Evolutionary conservation across 30 jellyfish, hydroid and myxozoan genomes (phyloP), one percentile per base, ranked within the genome.

Genomic region (Turritopsis rubra): DNA sequence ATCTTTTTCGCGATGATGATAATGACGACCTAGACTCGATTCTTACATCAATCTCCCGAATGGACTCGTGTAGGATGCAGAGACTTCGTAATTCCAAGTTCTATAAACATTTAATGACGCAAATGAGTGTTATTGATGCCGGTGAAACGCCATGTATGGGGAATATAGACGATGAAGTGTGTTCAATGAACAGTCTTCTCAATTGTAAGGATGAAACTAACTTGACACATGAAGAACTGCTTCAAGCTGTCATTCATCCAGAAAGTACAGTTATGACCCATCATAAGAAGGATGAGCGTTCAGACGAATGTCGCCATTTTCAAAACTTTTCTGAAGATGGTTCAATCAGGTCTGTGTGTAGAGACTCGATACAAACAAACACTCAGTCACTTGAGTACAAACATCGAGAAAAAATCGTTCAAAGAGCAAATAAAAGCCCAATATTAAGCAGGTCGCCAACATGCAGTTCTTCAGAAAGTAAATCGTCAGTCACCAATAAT

Each of bases 21-120:
- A 16, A 88, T 68, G 98, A 88, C 31, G 98, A 92, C 18, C 79
- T 88, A 1, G 98, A 92, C 66, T 92, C 98, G 21, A 75, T 92
- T 53, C 73, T 92, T 79, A 92, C 98, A 53, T 87, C 96, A 68
- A 93, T 92, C 8, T 92, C 98, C n/a, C 81, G 98, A 81, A 92
- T 92, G 98, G 98, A 92, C 65, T 92, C 91, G 41, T 74, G 66
- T 60, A 65, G 98, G 71, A 25, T 79, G 21, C 83, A 85, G 20
- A 79, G 75, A 41, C 90, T 92, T 1, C 75, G 78, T 54, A 88
- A 88, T n/a, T 53, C 98, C 1, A 78, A 85, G 54, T 92, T 92
- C 72, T 92, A 92, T 70, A 82, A 87, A 70, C 83, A 86, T 18
- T 31, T 86, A 66, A 65, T 90, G 16, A 20, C 71, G 28, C 85